These are phyloP conservation scores for Portevinia maculata DNA, from an alignment of 2,888 invertebrate genomes.

Conservation along the genomic window DNA sequence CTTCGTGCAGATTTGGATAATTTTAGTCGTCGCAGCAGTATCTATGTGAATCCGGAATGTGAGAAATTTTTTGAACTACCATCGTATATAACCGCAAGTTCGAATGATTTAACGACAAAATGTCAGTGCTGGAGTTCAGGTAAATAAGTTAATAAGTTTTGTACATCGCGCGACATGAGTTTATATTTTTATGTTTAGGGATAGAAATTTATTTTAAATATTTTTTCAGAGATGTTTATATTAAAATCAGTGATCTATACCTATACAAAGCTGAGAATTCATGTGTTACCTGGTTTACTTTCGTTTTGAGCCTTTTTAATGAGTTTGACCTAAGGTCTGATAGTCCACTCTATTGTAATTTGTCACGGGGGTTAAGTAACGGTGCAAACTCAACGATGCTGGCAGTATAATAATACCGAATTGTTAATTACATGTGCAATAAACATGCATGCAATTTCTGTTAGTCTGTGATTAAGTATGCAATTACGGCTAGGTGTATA, in stretches of 20 bases:
- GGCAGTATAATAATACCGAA: background rate
- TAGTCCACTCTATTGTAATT: background rate
- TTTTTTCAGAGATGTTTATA: too few relatives aligned
- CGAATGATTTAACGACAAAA: conserved; percentile 82
- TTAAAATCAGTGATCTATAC: too few relatives aligned
- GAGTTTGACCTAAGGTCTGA: background rate
- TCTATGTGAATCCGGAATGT: conserved; percentile 83
- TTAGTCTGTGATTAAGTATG: background rate
- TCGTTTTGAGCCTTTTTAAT: conserved; percentile 9
- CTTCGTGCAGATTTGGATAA: conserved; percentile 81
- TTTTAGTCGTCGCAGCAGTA: conserved; percentile 82
- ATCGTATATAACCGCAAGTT: conserved; percentile 81
- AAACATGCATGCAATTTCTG: background rate
- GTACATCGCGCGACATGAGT: too few relatives aligned
- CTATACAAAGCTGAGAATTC: too few relatives aligned
- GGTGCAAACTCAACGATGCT: background rate
- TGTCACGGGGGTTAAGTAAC: background rate
- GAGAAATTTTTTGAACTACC: conserved; percentile 83
- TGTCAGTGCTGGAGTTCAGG: conserved; percentile 82
- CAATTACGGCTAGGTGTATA: background rate
- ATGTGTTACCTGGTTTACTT: too few relatives aligned
- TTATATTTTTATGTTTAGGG: conserved; percentile 4
- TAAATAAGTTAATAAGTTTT: conserved; percentile 70
- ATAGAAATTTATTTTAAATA: conserved; percentile 4
- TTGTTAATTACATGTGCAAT: background rate